Evolutionary conservation across 2,797 vertebrate genomes (phyloP).

Genomic region (Peromyscus nudipes): DNA sequence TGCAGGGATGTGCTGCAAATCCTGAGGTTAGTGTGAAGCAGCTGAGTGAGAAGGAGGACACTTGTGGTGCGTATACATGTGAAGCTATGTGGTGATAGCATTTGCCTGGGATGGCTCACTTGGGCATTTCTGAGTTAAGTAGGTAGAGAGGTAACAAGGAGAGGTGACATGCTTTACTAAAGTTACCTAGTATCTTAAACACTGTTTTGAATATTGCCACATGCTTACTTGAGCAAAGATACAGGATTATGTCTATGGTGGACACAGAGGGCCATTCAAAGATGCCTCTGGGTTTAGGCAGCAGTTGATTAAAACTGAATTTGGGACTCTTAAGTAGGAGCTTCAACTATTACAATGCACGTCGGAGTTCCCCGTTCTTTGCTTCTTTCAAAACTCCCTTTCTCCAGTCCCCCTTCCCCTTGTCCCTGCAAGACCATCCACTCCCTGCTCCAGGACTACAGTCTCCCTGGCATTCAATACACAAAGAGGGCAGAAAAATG

Average conservation of each 20-base stretch:
- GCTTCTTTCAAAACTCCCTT: background rate
- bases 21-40: background rate
- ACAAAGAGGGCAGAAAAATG: background rate
- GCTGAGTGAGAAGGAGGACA: background rate
- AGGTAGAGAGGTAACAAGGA: background rate
- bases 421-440: background rate
- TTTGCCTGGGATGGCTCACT: rapidly evolving
- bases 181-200: background rate
- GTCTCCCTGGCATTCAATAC: background rate
- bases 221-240: background rate
- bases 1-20: no score
- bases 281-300: background rate
- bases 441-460: background rate
- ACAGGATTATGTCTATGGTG: background rate
- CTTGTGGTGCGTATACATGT: rapidly evolving
- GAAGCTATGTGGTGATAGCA: rapidly evolving
- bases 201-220: background rate
- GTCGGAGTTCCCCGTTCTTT: background rate
- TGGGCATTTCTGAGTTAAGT: background rate
- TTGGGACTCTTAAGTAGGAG: background rate
- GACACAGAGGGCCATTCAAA: background rate
- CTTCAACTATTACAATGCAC: background rate
- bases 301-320: background rate
- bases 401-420: background rate
- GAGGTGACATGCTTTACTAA: background rate